phyloP scores from a whole-genome alignment of 2,113 vertebrate genomes.

The Ariopsis seemanni region DNA sequence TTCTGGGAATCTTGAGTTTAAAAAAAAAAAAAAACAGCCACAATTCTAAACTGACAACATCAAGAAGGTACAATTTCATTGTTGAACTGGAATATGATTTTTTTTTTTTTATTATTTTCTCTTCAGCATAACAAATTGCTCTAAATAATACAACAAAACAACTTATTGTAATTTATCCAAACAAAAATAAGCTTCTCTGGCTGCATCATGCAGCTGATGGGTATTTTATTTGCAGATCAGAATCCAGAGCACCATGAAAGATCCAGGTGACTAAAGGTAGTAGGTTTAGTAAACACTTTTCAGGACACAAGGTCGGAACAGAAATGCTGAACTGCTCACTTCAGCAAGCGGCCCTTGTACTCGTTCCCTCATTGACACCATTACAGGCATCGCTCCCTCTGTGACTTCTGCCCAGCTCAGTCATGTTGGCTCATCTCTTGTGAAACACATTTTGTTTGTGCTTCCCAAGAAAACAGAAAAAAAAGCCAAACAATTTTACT shows the following conservation, averaged over 20 bases:
- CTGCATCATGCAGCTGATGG: conserved; percentile 51
- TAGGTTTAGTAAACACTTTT: conserved; percentile 59
- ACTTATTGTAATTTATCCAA: conserved; percentile 57
- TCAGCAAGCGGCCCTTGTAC: conserved; percentile 21
- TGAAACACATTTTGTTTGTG: conserved; percentile 20
- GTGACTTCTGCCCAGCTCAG: background rate
- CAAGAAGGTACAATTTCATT: conserved; percentile 62
- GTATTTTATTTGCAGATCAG: conserved; percentile 39
- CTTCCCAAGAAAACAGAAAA: background rate
- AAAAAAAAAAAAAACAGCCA: background rate
- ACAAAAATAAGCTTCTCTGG: conserved; percentile 51
- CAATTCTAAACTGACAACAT: conserved; percentile 5
- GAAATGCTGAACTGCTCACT: conserved; percentile 49
- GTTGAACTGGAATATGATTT: conserved; percentile 64
- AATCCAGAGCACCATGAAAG: conserved; percentile 60
- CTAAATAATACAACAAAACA: conserved; percentile 57
- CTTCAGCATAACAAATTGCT: conserved; percentile 69
- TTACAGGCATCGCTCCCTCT: background rate
- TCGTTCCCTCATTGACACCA: background rate
- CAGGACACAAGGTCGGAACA: conserved; percentile 63
- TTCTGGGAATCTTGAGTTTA: background rate
- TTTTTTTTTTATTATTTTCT: conserved; percentile 68
- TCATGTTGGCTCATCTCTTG: conserved; percentile 16
- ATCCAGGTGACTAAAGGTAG: conserved; percentile 17
- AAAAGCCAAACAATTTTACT: background rate